Percentiles rank a stretch among this genome's conserved stretches.
Conservation (phyloP, 1,140 invertebrate genomes). For the fruit fly (Drosophila melanogaster) region DNA sequence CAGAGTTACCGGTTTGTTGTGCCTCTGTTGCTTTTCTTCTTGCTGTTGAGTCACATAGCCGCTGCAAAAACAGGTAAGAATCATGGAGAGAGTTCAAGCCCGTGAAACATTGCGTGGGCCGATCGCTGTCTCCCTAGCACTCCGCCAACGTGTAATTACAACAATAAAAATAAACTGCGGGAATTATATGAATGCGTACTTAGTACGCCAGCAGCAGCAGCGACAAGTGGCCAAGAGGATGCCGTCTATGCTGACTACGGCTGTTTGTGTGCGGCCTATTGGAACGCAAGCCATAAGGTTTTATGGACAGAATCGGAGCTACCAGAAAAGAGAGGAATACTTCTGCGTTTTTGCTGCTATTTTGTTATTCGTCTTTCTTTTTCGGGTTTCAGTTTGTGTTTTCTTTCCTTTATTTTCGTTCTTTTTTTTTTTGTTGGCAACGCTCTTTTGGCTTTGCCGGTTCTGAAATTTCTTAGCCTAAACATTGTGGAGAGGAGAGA, state of each 20-base stretch:
- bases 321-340: slow-evolving; percentile 29
- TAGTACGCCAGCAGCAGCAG: slow-evolving; percentile 49
- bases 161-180: slow-evolving; percentile 81
- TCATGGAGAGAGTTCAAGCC: slow-evolving; percentile 23
- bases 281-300: slow-evolving; percentile 78
- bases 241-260: not conserved
- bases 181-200: slow-evolving; percentile 78
- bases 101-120: slow-evolving; percentile 34
- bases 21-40: slow-evolving; percentile 15
- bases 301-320: slow-evolving; percentile 51
- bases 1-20: slow-evolving; percentile 71
- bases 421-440: slow-evolving; percentile 41
- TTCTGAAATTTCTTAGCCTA: slow-evolving; percentile 57
- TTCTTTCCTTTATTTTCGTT: slow-evolving; percentile 29
- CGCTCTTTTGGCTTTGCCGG: slow-evolving; percentile 62
- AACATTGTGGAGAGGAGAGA: slow-evolving; percentile 18
- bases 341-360: slow-evolving; percentile 52
- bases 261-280: slow-evolving; percentile 69
- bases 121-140: slow-evolving; percentile 9
- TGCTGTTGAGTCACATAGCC: slow-evolving; percentile 45
- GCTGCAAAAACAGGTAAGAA: slow-evolving; percentile 43
- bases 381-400: slow-evolving; percentile 30
- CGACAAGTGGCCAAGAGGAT: slow-evolving; percentile 63
- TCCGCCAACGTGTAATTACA: slow-evolving; percentile 72
- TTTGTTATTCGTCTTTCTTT: slow-evolving; percentile 20